These are phyloP conservation scores for Auanema freiburgensis DNA, from an alignment of 2,888 invertebrate genomes.

Conservation along the genomic window DNA sequence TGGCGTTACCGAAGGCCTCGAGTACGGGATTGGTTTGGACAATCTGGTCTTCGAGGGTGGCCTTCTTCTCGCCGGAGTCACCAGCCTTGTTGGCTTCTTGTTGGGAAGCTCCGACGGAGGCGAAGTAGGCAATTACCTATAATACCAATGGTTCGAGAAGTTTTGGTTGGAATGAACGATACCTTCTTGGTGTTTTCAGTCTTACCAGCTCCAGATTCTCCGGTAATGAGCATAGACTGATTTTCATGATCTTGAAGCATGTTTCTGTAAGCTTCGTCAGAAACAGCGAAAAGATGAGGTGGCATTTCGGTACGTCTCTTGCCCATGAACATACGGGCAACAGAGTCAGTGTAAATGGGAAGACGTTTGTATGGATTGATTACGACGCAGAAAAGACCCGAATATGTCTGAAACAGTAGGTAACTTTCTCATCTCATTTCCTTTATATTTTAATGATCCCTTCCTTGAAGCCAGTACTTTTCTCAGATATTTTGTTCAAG, in stretches of 20 bases:
- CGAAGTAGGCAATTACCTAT: slow-evolving; percentile 99
- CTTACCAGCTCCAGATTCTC: slow-evolving; percentile 99
- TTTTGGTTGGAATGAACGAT: neutral
- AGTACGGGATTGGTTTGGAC: slow-evolving; percentile 99
- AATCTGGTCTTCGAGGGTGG: slow-evolving; percentile 97
- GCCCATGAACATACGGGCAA: slow-evolving; percentile 83
- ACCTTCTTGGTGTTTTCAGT: slow-evolving; percentile 99
- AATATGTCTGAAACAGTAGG: slow-evolving; percentile 52
- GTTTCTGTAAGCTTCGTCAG: slow-evolving; percentile 61
- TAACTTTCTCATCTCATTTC: neutral
- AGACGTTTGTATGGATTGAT: slow-evolving; percentile 63
- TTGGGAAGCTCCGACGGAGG: slow-evolving; percentile 70
- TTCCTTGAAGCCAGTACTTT: neutral
- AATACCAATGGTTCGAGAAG: no score
- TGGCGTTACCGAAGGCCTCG: slow-evolving; percentile 99
- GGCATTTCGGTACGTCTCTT: slow-evolving; percentile 99
- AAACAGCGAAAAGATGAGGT: slow-evolving; percentile 81
- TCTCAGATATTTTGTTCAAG: no score
- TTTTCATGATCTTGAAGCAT: slow-evolving; percentile 68
- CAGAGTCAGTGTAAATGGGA: slow-evolving; percentile 62
- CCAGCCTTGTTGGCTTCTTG: slow-evolving; percentile 41
- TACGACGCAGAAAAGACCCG: slow-evolving; percentile 60
- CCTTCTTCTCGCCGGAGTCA: slow-evolving; percentile 65
- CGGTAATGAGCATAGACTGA: slow-evolving; percentile 91
- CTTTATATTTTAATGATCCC: neutral